Base-by-base conservation (phyloP, 2,888 invertebrate genomes). In the Celastrina argiolus region DNA sequence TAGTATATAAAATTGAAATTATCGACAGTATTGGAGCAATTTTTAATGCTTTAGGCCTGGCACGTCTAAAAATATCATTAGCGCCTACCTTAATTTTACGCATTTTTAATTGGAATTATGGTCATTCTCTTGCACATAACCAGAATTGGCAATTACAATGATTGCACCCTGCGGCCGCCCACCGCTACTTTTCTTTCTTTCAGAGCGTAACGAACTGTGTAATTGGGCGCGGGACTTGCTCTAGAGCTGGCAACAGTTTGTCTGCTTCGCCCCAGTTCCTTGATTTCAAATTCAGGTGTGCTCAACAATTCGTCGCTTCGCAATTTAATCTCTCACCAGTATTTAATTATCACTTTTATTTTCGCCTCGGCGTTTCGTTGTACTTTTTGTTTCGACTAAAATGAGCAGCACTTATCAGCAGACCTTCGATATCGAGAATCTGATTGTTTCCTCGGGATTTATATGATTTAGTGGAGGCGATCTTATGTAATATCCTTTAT, bases 121-220 rank as follows among this genome's bases (percentile, higher is more conserved):
- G 61, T 61, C 61, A 61, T 61, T 61, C 61, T 61, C 61, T 36
- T 39, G 51, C 51, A 61, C 36, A 61, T 61, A 61, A 61, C 39
- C 36, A 61, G 61, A 26, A 61, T 61, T 61, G 61, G 39, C 61
- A 61, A 61, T 61, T 61, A 61, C 65, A 42, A 59, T 34, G 65
- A 66, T 76, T 73, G 73, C 74, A 72, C 76, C 76, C 76, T 74
- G 74, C 74, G 77, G 78, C 75, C 76, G 77, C 74, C 78, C 75
- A 72, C 76, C 73, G 75, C 74, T 80, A 82, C 83, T 84, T 84
- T 85, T 84, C 81, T 85, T 85, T 83, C 78, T 82, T 82, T 82
- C 78, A 74, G 76, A 75, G 82, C 81, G 84, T 87, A 87, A 87
- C 85, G 85, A 85, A 86, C 85, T 85, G 85, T 85, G 83, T 85